Conservation (phyloP, 2,888 invertebrate genomes). For the Drosophila neoperkinsi region DNA sequence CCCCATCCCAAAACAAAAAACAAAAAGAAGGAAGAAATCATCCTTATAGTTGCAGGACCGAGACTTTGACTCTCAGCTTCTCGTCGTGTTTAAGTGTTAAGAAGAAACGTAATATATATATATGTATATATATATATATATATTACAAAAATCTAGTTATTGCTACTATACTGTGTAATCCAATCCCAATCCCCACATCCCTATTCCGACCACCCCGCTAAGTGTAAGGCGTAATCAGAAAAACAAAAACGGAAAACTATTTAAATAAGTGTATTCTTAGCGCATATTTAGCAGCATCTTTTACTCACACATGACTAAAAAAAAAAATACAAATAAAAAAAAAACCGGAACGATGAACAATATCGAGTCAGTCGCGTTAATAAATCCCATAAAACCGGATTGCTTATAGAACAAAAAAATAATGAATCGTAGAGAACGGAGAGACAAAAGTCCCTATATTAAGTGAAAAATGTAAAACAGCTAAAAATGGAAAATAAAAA, state of each 20-base stretch:
- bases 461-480: slow-evolving; percentile 69
- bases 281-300: slow-evolving; percentile 79
- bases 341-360: slow-evolving; percentile 47
- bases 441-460: slow-evolving; percentile 70
- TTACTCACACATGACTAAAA: slow-evolving; percentile 76
- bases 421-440: slow-evolving; percentile 60
- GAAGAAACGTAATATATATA: slow-evolving; percentile 54
- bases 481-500: slow-evolving; percentile 57
- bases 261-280: slow-evolving; percentile 76
- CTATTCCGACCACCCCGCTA: slow-evolving; percentile 48
- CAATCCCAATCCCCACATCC: slow-evolving; percentile 25
- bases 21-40: neutral
- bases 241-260: slow-evolving; percentile 55
- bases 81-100: slow-evolving; percentile 80
- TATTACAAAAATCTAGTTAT: slow-evolving; percentile 65
- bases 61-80: slow-evolving; percentile 65
- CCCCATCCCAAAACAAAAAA: neutral
- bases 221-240: slow-evolving; percentile 61
- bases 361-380: slow-evolving; percentile 49
- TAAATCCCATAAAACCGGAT: slow-evolving; percentile 58
- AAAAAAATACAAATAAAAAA: slow-evolving; percentile 30
- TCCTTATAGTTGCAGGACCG: slow-evolving; percentile 55
- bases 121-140: slow-evolving; percentile 20
- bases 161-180: slow-evolving; percentile 71
- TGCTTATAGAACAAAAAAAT: slow-evolving; percentile 68